Percentiles rank a stretch among this genome's conserved stretches.
Conservation (phyloP, 2,113 vertebrate species). For the Boulengerochromis microlepis region DNA sequence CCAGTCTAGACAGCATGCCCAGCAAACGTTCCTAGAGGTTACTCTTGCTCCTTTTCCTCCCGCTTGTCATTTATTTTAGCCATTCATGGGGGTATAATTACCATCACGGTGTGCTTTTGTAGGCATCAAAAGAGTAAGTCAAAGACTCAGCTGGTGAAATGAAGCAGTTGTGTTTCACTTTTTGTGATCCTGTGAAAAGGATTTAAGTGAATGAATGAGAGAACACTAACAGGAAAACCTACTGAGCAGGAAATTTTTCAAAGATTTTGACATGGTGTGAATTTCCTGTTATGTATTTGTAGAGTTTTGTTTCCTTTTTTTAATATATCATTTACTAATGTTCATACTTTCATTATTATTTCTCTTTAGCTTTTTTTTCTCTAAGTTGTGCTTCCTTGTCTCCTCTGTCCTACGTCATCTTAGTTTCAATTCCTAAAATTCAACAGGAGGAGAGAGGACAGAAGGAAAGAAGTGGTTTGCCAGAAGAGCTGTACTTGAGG, state of each 20-base stretch:
- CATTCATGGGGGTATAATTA: neutral
- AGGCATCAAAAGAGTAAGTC: neutral
- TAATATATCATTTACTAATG: neutral
- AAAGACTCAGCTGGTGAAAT: neutral
- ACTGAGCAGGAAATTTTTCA: neutral
- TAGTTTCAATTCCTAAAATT: neutral
- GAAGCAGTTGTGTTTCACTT: neutral
- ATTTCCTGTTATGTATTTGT: neutral
- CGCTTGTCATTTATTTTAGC: neutral
- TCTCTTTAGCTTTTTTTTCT: neutral
- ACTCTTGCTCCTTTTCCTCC: neutral
- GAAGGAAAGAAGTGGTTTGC: neutral
- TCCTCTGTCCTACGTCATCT: neutral
- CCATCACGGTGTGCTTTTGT: neutral
- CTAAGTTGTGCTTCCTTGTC: neutral
- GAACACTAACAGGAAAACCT: neutral
- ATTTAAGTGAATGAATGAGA: neutral
- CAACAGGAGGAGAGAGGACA: neutral
- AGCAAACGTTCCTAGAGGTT: constrained; percentile 6
- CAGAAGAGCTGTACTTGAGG: neutral
- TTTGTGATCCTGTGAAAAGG: neutral
- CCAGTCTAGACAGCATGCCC: neutral
- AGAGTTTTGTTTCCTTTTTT: neutral
- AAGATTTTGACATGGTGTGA: neutral
- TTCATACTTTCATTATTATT: neutral